phyloP scores from a whole-genome alignment of 2,797 vertebrate species.

The Hemitrygon akajei region DNA sequence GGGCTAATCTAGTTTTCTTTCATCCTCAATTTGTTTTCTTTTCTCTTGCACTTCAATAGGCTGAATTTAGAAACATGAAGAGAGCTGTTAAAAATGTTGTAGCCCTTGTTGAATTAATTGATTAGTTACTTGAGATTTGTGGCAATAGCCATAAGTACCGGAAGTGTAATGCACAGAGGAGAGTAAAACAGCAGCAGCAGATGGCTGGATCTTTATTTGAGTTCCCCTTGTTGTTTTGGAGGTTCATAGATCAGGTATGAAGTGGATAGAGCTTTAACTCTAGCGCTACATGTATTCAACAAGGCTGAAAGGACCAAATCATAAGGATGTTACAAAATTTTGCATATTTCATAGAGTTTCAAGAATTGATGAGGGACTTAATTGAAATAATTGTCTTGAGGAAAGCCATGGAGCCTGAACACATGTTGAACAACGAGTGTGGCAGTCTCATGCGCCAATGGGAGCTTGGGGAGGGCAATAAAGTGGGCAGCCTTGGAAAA shows the following conservation, averaged over 20 bases:
- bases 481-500: too few relatives aligned
- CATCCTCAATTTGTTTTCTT: not conserved
- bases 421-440: too few relatives aligned
- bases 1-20: not conserved
- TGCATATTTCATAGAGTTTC: too few relatives aligned
- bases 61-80: not conserved
- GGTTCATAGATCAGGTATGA: too few relatives aligned
- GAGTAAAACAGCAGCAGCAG: not conserved
- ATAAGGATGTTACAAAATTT: not conserved
- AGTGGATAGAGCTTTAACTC: not conserved
- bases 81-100: not conserved
- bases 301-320: not conserved
- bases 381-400: too few relatives aligned
- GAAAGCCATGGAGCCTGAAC: too few relatives aligned
- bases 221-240: not conserved
- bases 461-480: too few relatives aligned
- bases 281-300: not conserved
- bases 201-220: not conserved
- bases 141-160: not conserved
- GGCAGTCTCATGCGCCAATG: too few relatives aligned
- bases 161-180: not conserved
- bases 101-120: not conserved
- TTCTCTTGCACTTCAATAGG: not conserved
- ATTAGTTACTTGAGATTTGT: not conserved
- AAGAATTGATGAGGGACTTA: too few relatives aligned